Evolutionary conservation across 2,888 invertebrate species (phyloP).

Genomic region (Operophtera brumata): DNA sequence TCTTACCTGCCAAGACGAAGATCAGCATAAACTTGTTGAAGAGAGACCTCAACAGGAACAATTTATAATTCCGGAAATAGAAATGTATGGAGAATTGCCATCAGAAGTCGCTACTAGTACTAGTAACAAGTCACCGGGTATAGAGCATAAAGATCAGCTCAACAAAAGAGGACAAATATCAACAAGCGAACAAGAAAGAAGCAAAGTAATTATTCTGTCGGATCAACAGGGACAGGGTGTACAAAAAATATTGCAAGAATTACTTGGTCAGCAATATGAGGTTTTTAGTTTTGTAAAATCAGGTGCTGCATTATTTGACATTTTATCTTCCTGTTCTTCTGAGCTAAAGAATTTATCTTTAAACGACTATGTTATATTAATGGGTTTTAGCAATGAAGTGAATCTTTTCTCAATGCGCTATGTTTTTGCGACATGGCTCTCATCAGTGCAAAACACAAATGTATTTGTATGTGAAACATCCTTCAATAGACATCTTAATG

Average conservation of each 20-base stretch:
- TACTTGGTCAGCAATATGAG: neutral
- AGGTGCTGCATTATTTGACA: neutral
- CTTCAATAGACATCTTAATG: neutral
- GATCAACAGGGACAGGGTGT: neutral
- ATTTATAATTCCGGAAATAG: too few species aligned
- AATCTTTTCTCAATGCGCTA: neutral
- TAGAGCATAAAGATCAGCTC: too few species aligned
- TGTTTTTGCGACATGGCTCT: slow-evolving; percentile 1
- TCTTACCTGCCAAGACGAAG: neutral
- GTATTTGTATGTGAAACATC: neutral
- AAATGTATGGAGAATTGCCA: neutral
- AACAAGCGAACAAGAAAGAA: neutral
- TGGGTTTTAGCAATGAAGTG: neutral
- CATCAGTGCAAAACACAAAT: neutral
- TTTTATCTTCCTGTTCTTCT: neutral
- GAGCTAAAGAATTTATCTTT: neutral
- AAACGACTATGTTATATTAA: neutral
- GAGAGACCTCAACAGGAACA: neutral
- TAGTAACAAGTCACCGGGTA: too few species aligned
- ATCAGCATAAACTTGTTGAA: too few species aligned
- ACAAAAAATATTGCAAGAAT: neutral
- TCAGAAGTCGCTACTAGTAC: neutral
- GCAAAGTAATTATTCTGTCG: neutral
- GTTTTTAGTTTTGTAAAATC: neutral
- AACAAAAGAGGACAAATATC: neutral